Evolutionary conservation across 2,113 vertebrate genomes (phyloP).

Genomic region (Petaurus breviceps): DNA sequence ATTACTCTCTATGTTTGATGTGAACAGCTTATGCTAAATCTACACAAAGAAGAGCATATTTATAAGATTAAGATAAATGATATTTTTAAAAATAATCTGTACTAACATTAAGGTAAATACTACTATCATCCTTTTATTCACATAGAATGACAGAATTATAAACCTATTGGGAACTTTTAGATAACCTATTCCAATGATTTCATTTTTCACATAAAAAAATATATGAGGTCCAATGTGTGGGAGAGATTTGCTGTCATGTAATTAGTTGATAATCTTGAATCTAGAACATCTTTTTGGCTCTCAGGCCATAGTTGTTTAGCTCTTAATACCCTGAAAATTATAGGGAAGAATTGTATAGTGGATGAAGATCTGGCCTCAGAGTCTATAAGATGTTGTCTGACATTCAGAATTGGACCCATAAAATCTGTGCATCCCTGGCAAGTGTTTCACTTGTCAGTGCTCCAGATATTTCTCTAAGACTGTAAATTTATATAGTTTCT

Average conservation of each 20-base stretch:
- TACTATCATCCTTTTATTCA: not conserved
- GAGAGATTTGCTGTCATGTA: not conserved
- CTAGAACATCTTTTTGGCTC: constrained; percentile 18
- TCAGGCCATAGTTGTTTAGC: constrained; percentile 18
- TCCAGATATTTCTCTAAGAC: not conserved
- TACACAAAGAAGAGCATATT: constrained; percentile 9
- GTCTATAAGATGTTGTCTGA: not conserved
- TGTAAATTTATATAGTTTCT: not conserved
- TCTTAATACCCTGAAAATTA: not conserved
- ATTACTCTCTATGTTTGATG: constrained; percentile 48
- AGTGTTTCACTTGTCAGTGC: not conserved
- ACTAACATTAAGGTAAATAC: not conserved
- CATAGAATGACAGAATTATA: not conserved
- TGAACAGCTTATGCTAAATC: constrained; percentile 16
- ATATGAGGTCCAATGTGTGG: not conserved
- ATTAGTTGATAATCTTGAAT: not conserved
- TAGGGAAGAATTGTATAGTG: constrained; percentile 14
- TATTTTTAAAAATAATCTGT: not conserved
- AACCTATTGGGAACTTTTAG: not conserved
- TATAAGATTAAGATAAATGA: constrained; percentile 7
- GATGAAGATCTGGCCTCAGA: not conserved
- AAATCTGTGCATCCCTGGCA: not conserved
- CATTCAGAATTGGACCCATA: not conserved
- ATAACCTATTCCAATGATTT: not conserved
- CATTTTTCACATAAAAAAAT: not conserved